Evolutionary conservation across 2,888 invertebrate species (phyloP).

Genomic region (Rhagium mordax): DNA sequence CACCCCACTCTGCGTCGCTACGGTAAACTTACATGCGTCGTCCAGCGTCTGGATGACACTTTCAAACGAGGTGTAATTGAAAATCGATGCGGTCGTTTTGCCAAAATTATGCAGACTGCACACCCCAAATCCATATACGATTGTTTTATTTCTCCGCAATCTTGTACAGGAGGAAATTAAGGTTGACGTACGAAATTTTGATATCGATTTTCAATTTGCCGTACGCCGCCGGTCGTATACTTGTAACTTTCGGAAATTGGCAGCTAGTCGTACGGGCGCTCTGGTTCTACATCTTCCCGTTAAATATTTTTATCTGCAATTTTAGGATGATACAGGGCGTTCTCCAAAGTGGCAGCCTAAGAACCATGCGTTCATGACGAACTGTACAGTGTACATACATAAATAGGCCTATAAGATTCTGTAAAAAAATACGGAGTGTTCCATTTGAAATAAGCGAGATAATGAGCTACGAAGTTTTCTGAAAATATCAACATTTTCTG

Average conservation of each 20-base stretch:
- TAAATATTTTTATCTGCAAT: too few relatives aligned
- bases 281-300: not conserved
- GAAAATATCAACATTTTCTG: too few relatives aligned
- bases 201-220: slow-evolving; percentile 29
- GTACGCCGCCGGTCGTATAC: not conserved
- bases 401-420: too few relatives aligned
- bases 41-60: not conserved
- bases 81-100: not conserved
- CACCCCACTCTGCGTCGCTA: too few relatives aligned
- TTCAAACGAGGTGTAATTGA: not conserved
- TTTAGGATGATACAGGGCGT: too few relatives aligned
- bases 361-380: too few relatives aligned
- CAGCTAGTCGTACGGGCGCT: not conserved
- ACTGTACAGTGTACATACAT: too few relatives aligned
- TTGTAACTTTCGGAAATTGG: not conserved
- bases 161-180: not conserved
- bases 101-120: not conserved
- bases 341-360: too few relatives aligned
- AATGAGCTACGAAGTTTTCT: too few relatives aligned
- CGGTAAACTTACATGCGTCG: too few relatives aligned
- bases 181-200: not conserved
- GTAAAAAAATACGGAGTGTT: too few relatives aligned
- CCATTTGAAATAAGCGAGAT: too few relatives aligned
- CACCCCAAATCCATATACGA: not conserved
- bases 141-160: slow-evolving; percentile 5